Conservation (phyloP, 2,888 invertebrate species). For the Sarcophaga subvicina region DNA sequence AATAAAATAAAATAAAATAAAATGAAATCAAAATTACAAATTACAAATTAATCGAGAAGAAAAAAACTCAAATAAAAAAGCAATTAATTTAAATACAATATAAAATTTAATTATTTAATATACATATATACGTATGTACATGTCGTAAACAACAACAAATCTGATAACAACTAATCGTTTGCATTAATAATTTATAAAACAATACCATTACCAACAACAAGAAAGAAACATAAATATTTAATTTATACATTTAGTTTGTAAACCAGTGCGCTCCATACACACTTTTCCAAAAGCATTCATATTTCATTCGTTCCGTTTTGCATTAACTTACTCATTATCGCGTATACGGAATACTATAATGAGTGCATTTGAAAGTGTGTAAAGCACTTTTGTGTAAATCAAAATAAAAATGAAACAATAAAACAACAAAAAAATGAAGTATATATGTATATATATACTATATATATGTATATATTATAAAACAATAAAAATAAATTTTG, state of each 20-base stretch:
- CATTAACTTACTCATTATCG: slow-evolving; percentile 1
- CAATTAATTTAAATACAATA: slow-evolving; percentile 56
- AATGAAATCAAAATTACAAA: not conserved
- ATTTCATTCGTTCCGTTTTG: slow-evolving; percentile 4
- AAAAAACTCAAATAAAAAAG: slow-evolving; percentile 44
- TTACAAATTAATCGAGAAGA: too few relatives aligned
- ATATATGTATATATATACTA: not conserved
- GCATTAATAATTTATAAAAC: slow-evolving; percentile 60
- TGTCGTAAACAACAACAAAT: slow-evolving; percentile 36
- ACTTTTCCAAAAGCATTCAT: slow-evolving; percentile 32
- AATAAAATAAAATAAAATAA: slow-evolving; percentile 14
- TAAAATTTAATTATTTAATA: slow-evolving; percentile 22
- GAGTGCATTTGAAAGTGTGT: slow-evolving; percentile 31
- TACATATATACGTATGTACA: slow-evolving; percentile 12
- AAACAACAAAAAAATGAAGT: slow-evolving; percentile 3
- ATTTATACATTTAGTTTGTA: slow-evolving; percentile 63
- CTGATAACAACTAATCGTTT: slow-evolving; percentile 55
- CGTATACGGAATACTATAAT: not conserved
- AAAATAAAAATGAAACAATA: slow-evolving; percentile 44
- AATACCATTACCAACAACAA: slow-evolving; percentile 14
- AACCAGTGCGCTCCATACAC: slow-evolving; percentile 32
- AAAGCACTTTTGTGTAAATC: slow-evolving; percentile 52
- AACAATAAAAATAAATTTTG: slow-evolving; percentile 32
- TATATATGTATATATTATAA: not conserved
- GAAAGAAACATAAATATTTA: slow-evolving; percentile 44